Evolutionary conservation across 2,888 invertebrate species (phyloP), one percentile per base, ranked within the genome.

Genomic region (Rhabditoides inermis): DNA sequence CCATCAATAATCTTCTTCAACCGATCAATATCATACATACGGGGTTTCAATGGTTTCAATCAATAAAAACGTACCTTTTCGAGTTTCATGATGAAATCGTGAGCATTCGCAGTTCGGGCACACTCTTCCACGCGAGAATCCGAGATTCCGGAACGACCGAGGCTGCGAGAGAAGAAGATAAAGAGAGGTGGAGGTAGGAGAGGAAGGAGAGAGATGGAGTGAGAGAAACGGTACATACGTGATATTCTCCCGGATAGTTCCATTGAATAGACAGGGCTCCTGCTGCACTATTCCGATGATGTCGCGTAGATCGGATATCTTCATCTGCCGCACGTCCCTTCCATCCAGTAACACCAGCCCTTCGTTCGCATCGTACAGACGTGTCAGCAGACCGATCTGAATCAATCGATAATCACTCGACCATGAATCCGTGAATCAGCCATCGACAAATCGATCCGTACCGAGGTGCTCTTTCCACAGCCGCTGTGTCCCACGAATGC

Each of bases 391-490:
- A 3, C 63, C 59, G 23, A 64, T 55, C 57, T 52, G 26, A n/a
- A n/a, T n/a, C 10, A n/a, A 18, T 39, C 5, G n/a, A n/a, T 2
- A 27, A 2, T 7, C 26, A 25, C 27, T 39, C 12, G n/a, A n/a
- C n/a, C n/a, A n/a, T n/a, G n/a, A n/a, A n/a, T n/a, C n/a, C n/a
- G n/a, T n/a, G n/a, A n/a, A n/a, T n/a, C n/a, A n/a, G n/a, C n/a
- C n/a, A n/a, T n/a, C n/a, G n/a, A n/a, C n/a, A n/a, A n/a, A n/a
- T n/a, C n/a, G 18, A 27, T 44, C 7, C 59, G 32, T 44, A 63
- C 65, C 25, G 65, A 55, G n/a, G 69, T 68, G 50, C 61, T 63
- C 47, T 69, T 69, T 7, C 69, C 69, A 28, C 63, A 66, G 1
- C 69, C 69, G 45, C 63, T 63, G 2, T 53, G 55, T 20, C 69